Conservation (phyloP, 2,888 invertebrate genomes). For the Drosophila peninsularis region DNA sequence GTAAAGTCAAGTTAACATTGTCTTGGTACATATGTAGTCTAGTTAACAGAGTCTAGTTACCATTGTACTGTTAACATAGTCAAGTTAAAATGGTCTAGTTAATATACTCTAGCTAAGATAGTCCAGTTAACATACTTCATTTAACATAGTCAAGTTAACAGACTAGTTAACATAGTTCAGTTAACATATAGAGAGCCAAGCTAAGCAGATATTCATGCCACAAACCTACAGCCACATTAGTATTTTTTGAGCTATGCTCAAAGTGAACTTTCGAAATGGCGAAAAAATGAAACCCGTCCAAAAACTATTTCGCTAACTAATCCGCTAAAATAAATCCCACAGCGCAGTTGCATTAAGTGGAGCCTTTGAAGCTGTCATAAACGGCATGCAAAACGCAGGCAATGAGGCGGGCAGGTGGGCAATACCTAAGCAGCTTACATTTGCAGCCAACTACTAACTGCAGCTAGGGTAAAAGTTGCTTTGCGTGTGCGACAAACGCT, state of each 20-base stretch:
- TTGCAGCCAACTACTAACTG: slow-evolving; percentile 23
- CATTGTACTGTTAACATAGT: too few relatives aligned
- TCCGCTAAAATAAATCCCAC: slow-evolving; percentile 42
- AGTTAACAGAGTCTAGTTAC: too few relatives aligned
- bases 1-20: too few relatives aligned
- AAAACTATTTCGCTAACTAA: slow-evolving; percentile 32
- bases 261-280: slow-evolving; percentile 38
- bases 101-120: too few relatives aligned
- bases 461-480: slow-evolving; percentile 38
- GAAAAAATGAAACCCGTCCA: slow-evolving; percentile 15
- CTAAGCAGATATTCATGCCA: background rate
- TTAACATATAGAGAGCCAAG: too few relatives aligned
- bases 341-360: slow-evolving; percentile 22
- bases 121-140: too few relatives aligned
- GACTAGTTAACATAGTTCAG: too few relatives aligned
- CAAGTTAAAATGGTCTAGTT: too few relatives aligned
- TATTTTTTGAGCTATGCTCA: background rate
- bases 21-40: too few relatives aligned
- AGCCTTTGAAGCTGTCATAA: slow-evolving; percentile 46
- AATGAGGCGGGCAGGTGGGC: slow-evolving; percentile 37
- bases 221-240: background rate
- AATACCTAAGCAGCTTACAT: slow-evolving; percentile 57
- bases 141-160: too few relatives aligned
- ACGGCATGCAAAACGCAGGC: slow-evolving; percentile 38
- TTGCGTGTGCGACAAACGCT: slow-evolving; percentile 67